phyloP scores from a whole-genome alignment of 1,140 invertebrate species.

The Proales similis region DNA sequence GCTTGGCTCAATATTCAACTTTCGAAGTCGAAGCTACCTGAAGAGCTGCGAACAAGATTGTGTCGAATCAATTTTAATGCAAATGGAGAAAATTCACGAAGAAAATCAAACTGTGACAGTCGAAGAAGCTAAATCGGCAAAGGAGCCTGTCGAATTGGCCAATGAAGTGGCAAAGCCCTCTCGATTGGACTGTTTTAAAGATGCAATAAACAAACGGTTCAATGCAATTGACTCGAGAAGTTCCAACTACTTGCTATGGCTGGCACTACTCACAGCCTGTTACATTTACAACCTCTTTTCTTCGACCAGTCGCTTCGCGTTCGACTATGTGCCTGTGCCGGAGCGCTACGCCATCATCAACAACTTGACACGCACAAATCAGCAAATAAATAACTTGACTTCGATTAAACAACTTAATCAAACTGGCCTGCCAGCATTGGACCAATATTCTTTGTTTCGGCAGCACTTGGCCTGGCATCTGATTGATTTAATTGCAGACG shows the following conservation, averaged over 20 bases:
- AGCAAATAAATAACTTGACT: no score
- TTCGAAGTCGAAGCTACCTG: slow-evolving; percentile 14
- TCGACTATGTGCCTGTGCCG: no score
- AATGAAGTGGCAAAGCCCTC: neutral
- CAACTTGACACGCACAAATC: no score
- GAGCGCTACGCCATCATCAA: no score
- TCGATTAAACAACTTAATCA: no score
- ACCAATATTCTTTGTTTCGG: no score
- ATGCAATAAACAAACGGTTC: neutral
- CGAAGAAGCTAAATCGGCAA: neutral
- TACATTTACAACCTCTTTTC: slow-evolving; percentile 81
- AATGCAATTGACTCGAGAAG: slow-evolving; percentile 49
- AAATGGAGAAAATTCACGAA: slow-evolving; percentile 23
- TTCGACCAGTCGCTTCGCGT: slow-evolving; percentile 72
- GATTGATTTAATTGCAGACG: no score
- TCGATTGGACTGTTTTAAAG: neutral
- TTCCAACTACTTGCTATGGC: slow-evolving; percentile 69
- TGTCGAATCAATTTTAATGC: slow-evolving; percentile 4
- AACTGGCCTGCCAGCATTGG: no score
- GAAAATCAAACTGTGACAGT: no score
- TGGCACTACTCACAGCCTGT: slow-evolving; percentile 67
- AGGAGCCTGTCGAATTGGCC: neutral
- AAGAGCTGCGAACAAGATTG: slow-evolving; percentile 23
- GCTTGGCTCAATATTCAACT: neutral
- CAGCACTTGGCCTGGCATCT: no score